Evolutionary conservation across 2,888 invertebrate species (phyloP), one percentile per base, ranked within the genome.

Genomic region (Antitype chi): DNA sequence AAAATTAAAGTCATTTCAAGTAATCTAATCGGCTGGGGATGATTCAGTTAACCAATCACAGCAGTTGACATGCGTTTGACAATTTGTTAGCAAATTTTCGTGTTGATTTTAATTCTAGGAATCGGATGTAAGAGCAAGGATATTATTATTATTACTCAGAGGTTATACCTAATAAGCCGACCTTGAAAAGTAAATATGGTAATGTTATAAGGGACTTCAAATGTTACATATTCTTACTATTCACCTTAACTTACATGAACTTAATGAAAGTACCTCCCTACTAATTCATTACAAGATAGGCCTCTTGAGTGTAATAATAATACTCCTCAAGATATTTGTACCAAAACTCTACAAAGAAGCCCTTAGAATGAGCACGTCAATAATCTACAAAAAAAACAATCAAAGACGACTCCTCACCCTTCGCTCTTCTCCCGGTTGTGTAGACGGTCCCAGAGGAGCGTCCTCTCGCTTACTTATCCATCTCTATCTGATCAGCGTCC

Each of bases 401-500:
- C 70, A 25, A 52, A 68, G 43, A 25, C 88, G 71, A 74, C 92
- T 92, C 92, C 62, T 92, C 64, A 11, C 63, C 23, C 66, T 68
- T 72, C 49, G 17, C 79, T 79, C 70, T 85, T 78, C 85, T 85
- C 72, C 82, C 78, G 77, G 85, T 82, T 86, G 88, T 89, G 89
- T 87, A 81, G 89, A 87, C 85, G 86, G 89, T 92, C 95, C 91
- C 93, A 64, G 76, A 94, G 92, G 95, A 94, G 87, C 90, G 91
- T 91, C 94, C 94, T 94, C 93, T 94, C 94, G 92, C 93, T 95
- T 94, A 94, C 94, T 94, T 94, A 94, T 94, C 94, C 93, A 92
- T 92, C 91, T 93, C 91, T 92, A 92, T 93, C 93, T 92, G 93
- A 93, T 93, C 91, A 91, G 89, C 91, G 88, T 91, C 89, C 88